These are phyloP conservation scores for Dicaeum eximium DNA, from an alignment of 2,113 vertebrate genomes.

Conservation along the genomic window DNA sequence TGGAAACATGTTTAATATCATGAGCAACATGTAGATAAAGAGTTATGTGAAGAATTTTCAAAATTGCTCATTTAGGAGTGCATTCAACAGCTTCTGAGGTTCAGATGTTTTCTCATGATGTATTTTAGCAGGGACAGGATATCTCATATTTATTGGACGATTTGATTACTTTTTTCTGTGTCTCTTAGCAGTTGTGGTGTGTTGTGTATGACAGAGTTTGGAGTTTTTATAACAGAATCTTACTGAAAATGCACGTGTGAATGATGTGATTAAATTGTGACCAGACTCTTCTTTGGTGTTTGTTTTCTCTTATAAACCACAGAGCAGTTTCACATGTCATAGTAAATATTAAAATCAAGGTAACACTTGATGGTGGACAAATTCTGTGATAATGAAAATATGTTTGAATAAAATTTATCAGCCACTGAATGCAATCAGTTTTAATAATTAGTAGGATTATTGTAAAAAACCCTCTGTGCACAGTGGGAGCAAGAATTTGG, in stretches of 20 bases:
- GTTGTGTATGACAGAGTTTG: not conserved
- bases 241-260: not conserved
- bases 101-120: not conserved
- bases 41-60: not conserved
- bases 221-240: not conserved
- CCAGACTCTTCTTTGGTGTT: not conserved
- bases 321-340: not conserved
- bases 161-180: not conserved
- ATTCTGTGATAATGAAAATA: not conserved
- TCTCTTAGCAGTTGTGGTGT: not conserved
- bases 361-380: not conserved
- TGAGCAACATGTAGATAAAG: not conserved
- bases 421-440: not conserved
- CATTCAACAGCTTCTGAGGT: not conserved
- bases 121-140: not conserved
- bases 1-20: not conserved
- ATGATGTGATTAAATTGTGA: not conserved
- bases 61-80: not conserved
- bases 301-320: not conserved
- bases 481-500: not conserved
- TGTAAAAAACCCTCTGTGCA: not conserved
- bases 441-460: not conserved
- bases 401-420: not conserved
- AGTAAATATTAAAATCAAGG: not conserved
- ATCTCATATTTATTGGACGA: not conserved